Evolutionary conservation across 2,113 vertebrate genomes (phyloP).

Genomic region (Dascyllus trimaculatus): DNA sequence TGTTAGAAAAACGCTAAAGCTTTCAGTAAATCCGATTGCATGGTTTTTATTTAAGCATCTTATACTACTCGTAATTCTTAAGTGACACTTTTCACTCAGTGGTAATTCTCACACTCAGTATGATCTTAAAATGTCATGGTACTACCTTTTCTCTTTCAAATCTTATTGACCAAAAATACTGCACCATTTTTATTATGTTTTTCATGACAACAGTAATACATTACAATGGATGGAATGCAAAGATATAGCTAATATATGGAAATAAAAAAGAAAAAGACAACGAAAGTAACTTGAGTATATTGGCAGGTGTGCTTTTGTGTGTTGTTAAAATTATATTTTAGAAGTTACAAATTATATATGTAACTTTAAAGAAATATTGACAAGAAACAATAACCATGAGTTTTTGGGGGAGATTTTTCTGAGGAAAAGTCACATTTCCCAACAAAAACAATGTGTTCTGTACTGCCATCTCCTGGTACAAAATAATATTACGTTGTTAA

Average conservation of each 20-base stretch:
- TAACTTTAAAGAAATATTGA: neutral
- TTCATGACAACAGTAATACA: neutral
- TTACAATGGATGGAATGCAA: neutral
- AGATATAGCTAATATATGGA: neutral
- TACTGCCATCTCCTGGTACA: conserved; percentile 72
- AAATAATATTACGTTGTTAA: neutral
- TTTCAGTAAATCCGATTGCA: conserved; percentile 9
- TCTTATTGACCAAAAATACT: too few relatives aligned
- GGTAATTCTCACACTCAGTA: neutral
- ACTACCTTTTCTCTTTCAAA: neutral
- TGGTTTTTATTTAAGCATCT: neutral
- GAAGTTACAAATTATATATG: neutral
- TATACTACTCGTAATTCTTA: neutral
- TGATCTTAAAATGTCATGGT: neutral
- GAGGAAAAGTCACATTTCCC: neutral
- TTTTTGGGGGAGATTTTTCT: neutral
- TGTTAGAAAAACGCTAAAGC: conserved; percentile 19
- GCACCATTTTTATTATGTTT: neutral
- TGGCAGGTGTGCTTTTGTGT: neutral
- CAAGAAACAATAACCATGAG: neutral
- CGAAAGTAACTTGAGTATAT: neutral
- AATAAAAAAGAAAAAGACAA: neutral
- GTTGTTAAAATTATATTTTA: neutral
- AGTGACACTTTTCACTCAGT: neutral
- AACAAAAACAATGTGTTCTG: conserved; percentile 6